These are phyloP conservation scores for Myrmecobius fasciatus DNA, from an alignment of 2,113 vertebrate genomes.

Conservation along the genomic window DNA sequence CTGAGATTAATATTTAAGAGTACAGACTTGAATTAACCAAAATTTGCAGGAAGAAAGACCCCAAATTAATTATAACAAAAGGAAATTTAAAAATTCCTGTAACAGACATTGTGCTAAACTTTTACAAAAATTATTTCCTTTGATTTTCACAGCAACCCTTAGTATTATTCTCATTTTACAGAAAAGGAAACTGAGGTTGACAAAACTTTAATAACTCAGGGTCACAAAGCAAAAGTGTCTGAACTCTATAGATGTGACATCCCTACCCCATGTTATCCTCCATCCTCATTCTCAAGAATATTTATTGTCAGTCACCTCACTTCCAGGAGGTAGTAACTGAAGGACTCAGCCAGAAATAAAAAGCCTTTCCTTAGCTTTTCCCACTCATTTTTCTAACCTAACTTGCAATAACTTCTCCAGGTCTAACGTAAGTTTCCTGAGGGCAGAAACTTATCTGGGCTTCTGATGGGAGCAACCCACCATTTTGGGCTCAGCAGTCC, in stretches of 20 bases:
- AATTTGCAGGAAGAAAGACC: not conserved
- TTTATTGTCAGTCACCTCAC: no score
- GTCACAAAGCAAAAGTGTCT: no score
- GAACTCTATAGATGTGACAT: not conserved
- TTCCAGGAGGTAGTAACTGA: not conserved
- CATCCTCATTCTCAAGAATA: not conserved
- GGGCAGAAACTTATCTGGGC: not conserved
- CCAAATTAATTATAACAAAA: not conserved
- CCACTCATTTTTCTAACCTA: no score
- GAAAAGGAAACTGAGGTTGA: not conserved
- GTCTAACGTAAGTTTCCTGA: not conserved
- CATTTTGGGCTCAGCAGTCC: not conserved
- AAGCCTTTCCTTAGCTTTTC: not conserved
- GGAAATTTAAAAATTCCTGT: not conserved
- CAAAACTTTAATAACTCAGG: not conserved
- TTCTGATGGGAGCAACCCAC: not conserved
- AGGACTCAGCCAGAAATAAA: not conserved
- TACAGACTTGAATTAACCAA: not conserved
- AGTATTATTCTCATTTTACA: not conserved
- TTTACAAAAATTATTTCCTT: not conserved
- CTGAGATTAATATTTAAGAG: not conserved
- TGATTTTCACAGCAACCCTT: not conserved
- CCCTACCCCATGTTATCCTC: no score
- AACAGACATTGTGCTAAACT: not conserved
- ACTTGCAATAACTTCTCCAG: not conserved